Evolutionary conservation across 2,797 vertebrate species (phyloP).

Genomic region (Todus mexicanus): DNA sequence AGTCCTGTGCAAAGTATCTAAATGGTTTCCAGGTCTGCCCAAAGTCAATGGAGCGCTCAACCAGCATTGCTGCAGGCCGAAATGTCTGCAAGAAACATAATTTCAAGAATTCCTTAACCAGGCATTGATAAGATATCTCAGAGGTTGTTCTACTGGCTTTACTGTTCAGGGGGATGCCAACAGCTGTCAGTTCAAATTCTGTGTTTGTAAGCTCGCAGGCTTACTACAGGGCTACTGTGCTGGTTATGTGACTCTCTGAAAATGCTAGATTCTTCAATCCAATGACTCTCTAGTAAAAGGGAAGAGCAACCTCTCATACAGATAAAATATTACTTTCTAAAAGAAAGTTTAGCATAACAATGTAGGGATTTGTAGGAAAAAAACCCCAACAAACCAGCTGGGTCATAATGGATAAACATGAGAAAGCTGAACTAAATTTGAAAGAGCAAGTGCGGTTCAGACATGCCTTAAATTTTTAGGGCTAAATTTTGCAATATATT

Average conservation of each 20-base stretch:
- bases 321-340: not conserved
- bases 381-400: not conserved
- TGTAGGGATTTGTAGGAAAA: not conserved
- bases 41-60: slow-evolving; percentile 85
- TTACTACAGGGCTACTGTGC: not conserved
- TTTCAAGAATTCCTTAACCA: not conserved
- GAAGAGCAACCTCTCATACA: not conserved
- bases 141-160: not conserved
- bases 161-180: not conserved
- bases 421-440: not conserved
- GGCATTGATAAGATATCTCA: not conserved
- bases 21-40: slow-evolving; percentile 86
- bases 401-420: not conserved
- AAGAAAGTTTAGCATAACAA: not conserved
- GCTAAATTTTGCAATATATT: not conserved
- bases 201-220: not conserved
- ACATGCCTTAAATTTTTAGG: not conserved
- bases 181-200: not conserved
- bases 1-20: slow-evolving; percentile 87
- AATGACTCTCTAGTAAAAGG: not conserved
- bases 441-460: not conserved
- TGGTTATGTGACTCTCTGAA: not conserved
- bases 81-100: slow-evolving; percentile 80
- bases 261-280: not conserved
- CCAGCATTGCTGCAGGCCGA: slow-evolving; percentile 88